Conservation (phyloP, 1,140 invertebrate species). For the Helicoverpa zea region DNA sequence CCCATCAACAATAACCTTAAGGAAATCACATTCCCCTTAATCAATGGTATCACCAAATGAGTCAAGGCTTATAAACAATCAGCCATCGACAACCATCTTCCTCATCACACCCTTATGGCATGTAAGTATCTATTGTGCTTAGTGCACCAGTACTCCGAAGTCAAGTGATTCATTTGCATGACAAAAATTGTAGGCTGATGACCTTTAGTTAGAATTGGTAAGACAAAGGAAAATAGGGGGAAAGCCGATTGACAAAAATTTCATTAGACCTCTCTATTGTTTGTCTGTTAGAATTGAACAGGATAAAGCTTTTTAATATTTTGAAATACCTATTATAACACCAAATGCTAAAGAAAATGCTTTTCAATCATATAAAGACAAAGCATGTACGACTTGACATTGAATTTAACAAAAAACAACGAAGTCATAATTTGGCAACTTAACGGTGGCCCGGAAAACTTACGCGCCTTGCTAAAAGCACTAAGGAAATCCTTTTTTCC, state of each 20-base stretch:
- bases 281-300: too few relatives aligned
- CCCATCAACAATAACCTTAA: neutral
- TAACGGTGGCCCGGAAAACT: neutral
- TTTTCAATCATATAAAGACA: too few relatives aligned
- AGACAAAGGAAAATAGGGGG: too few relatives aligned
- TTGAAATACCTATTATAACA: too few relatives aligned
- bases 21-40: neutral
- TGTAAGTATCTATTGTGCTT: neutral
- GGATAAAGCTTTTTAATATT: too few relatives aligned
- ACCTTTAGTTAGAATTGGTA: neutral
- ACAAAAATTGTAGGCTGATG: neutral
- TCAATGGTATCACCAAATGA: neutral
- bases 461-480: neutral
- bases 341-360: too few relatives aligned
- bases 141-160: neutral
- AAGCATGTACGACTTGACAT: too few relatives aligned
- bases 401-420: neutral
- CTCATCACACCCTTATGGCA: neutral
- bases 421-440: neutral
- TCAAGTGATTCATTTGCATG: neutral
- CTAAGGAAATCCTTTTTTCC: neutral
- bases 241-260: too few relatives aligned
- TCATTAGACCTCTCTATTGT: too few relatives aligned
- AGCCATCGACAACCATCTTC: neutral
- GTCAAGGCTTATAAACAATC: slow-evolving; percentile 4